A percentile compares a stretch with the other conserved stretches of the same genome.
These are phyloP conservation scores for Ceyx cyanopectus DNA, from an alignment of 2,113 vertebrate species.

Conservation along the genomic window DNA sequence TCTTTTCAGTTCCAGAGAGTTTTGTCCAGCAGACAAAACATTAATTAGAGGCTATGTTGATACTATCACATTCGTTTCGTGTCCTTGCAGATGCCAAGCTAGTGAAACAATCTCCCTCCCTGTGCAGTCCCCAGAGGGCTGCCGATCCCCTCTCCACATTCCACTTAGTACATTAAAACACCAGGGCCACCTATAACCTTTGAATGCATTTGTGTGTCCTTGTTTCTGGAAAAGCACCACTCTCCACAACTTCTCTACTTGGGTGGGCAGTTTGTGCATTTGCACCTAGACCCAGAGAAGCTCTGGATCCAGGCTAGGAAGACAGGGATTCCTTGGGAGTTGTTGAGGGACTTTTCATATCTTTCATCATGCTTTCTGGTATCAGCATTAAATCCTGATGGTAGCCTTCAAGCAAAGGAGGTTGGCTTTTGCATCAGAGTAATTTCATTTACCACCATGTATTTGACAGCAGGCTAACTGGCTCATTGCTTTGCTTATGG, in stretches of 20 bases:
- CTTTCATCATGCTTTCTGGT: background rate
- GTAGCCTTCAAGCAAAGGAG: background rate
- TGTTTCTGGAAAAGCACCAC: background rate
- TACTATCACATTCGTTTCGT: constrained; percentile 23
- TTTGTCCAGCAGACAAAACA: background rate
- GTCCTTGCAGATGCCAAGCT: background rate
- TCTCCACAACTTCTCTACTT: background rate
- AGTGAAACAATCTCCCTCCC: background rate
- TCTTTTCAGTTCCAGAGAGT: background rate
- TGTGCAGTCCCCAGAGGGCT: background rate
- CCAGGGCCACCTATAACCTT: background rate
- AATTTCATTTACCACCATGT: background rate
- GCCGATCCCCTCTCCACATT: background rate
- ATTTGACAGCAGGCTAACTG: background rate
- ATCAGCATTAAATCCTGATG: background rate
- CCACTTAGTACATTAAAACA: background rate
- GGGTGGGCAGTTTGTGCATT: background rate
- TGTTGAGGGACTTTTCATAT: background rate
- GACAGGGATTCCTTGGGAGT: background rate
- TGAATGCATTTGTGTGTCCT: background rate
- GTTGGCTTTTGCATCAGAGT: background rate
- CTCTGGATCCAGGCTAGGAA: background rate
- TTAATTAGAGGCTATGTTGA: constrained; percentile 14
- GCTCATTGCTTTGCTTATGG: background rate
- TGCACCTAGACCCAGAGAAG: background rate